Base-by-base conservation (phyloP, 2,113 vertebrate genomes). In the Acinonyx jubatus region DNA sequence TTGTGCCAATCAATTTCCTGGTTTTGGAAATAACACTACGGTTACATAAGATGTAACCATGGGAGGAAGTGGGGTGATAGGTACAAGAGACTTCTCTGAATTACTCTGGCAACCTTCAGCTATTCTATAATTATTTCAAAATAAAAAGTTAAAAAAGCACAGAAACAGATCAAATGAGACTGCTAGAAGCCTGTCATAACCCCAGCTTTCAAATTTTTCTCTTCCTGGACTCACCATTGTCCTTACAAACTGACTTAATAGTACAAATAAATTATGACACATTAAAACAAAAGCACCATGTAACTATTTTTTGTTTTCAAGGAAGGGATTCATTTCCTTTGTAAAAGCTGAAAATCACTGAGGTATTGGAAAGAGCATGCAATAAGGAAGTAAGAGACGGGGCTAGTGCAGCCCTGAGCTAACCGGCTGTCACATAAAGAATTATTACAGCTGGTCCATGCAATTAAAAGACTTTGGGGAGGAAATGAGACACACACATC, bases 201-300 rank as follows among this genome's bases (percentile, higher is more conserved):
- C 55, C 15, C 29, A 63, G 36, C 38, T 90, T 90, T 45, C 36
- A 92, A 41, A 83, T 21, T 31, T 61, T 66, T 85, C 45, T 78
- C 21, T 48, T 74, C 55, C 76, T 65, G 66, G 15, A 65, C 19
- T 92, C 8, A 41, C 36, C 33, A 27, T 7, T 55, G n/a, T 82
- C 92, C 31, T 94, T 33, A 50, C 11, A 11, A 21, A 95, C 29
- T 25, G 23, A 52, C 21, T 74, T 38, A 19, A 76, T 31, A 45
- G 27, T 19, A 68, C 11, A 81, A 61, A 52, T 50, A 69, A 86
- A 82, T 71, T 66, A 48, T 50, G 66, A 68, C 25, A 57, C 13
- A 76, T 65, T 86, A 82, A 86, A 81, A 66, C 18, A 52, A 88
- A 95, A 82, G 33, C 41, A 94, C 48, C 36, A 82, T 5, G 7